Conservation (phyloP, 2,888 invertebrate genomes). For the Harmothoe impar region DNA sequence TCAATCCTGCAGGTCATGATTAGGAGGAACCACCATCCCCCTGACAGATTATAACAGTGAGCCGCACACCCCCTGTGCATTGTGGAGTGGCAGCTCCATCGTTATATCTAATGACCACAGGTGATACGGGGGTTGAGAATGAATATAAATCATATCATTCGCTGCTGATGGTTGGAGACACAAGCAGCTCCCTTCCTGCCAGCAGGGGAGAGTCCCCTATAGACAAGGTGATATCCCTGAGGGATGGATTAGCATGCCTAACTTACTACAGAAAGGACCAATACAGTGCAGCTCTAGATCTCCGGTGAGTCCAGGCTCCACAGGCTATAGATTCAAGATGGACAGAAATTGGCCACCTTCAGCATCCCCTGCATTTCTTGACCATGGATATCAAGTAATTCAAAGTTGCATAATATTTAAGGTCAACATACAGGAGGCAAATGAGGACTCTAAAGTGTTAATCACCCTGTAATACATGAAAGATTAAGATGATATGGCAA, state of each 20-base stretch:
- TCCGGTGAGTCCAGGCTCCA: no score
- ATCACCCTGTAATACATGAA: no score
- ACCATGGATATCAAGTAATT: no score
- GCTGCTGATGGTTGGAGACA: neutral
- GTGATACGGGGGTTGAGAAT: neutral
- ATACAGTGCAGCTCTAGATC: no score
- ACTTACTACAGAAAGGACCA: no score
- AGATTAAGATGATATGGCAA: no score
- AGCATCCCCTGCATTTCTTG: no score
- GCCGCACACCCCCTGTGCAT: neutral
- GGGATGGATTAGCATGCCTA: neutral
- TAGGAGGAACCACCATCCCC: neutral
- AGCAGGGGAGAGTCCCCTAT: neutral
- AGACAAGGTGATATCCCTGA: neutral
- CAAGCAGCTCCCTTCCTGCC: neutral
- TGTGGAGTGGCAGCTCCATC: neutral
- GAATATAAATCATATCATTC: constrained; percentile 33
- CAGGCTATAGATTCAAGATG: no score
- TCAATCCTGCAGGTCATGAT: neutral
- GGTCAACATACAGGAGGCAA: no score
- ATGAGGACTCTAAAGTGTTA: no score
- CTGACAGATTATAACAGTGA: neutral
- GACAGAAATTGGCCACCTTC: no score
- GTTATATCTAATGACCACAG: constrained; percentile 33
- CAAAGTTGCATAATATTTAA: no score